Base-by-base conservation (phyloP, 1,140 invertebrate species). In the Drosophila pseudoobscura region DNA sequence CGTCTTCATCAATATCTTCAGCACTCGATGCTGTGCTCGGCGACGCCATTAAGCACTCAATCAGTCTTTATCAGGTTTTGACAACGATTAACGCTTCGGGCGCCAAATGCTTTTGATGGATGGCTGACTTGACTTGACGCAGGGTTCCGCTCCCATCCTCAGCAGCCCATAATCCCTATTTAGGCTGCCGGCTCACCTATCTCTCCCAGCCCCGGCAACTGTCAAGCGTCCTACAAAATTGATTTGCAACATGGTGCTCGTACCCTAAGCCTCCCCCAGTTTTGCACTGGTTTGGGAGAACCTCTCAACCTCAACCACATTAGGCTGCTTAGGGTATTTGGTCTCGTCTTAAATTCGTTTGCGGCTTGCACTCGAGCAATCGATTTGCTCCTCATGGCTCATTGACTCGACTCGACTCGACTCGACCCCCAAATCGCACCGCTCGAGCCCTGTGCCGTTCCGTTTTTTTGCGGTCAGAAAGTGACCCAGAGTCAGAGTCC, bases 31-130 rank as follows among this genome's bases (percentile, higher is more conserved):
- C 43, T 55, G 43, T 35, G 58, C 58, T 54, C 64, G 57, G 47
- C 73, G 46, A 76, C 88, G 83, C 83, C 83, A 83, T 88, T 88
- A 88, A 88, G 83, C 83, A 88, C 83, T 88, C 83, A 88, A 88
- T 88, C 83, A 88, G 83, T 88, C 83, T 88, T 88, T 88, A 88
- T 88, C 83, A 88, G 79, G 83, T 88, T 88, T 88, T 88, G 83
- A 88, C 83, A 88, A 88, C 83, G 83, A 88, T 88, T 88, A 88
- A 88, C 83, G 83, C 83, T 77, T 54, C 41, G 68, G 83, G 83
- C 83, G 83, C 75, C 71, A 66, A 88, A 87, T 69, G 74, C 83
- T 76, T 88, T 88, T 88, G 83, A 88, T 88, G 83, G 83, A 88
- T 88, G 78, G 78, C 64, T 75, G 69, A 61, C 68, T 78, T 55